Base-by-base conservation (phyloP, 2,888 invertebrate species). In the Nymphalis polychloros region DNA sequence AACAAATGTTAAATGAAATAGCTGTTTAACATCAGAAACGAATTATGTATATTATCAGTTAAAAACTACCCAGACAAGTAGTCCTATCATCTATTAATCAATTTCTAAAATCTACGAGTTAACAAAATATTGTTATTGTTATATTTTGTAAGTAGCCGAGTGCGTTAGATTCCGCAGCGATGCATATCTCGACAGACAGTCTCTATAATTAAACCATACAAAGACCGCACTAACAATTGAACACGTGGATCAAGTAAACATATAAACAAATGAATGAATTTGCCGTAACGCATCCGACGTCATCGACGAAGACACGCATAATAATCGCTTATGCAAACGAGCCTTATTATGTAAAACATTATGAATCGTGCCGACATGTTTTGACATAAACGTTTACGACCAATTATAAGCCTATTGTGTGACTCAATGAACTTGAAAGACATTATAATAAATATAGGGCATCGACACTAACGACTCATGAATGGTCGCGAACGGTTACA, bases 311-410 rank as follows among this genome's bases (percentile, higher is more conserved):
- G 87, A 88, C 89, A 90, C 88, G 89, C 90, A 88, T 90, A 86
- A 88, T 90, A 88, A 92, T 89, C 85, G 84, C 83, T 88, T 90
- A 92, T 90, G 90, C 90, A 87, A 91, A 92, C 89, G 84, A 87
- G 75, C 76, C 85, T 87, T 90, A 90, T 92, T 92, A 91, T 92
- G 90, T 90, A 89, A 89, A 91, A 82, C 85, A 81, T 85, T 86
- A 88, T 86, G 87, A 86, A 81, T 83, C 79, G 79, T 75, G 81
- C 76, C 81, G 83, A 81, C 85, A 81, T 89, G 87, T 91, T 91
- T 90, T 90, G 91, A 91, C 90, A 89, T 77, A 76, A 86, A 84
- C 84, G 79, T 83, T 88, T 85, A 90, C 86, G 85, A 84, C 85
- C 87, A 89, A 90, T 91, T 90, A 90, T 85, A 85, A 84, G 84